A percentile compares a stretch with the other conserved stretches of the same genome.
Conservation (phyloP, 2,113 vertebrate genomes). For the Corapipo altera region DNA sequence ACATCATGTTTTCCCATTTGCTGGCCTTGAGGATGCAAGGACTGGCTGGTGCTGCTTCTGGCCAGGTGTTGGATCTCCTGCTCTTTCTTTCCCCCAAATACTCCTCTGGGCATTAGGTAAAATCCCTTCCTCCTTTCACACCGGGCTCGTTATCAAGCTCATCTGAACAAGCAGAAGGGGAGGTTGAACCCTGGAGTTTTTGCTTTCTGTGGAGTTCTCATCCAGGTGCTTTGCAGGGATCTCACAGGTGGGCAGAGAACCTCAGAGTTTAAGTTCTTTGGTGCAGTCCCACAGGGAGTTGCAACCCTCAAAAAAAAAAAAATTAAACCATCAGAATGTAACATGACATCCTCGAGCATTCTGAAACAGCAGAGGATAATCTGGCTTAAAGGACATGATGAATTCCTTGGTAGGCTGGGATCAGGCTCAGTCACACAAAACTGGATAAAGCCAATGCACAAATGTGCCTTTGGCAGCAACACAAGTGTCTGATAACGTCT, state of each 20-base stretch:
- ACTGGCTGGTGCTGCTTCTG: background rate
- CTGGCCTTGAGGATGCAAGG: background rate
- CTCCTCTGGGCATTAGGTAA: background rate
- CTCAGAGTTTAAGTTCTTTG: background rate
- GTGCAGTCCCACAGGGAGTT: background rate
- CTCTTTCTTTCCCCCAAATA: background rate
- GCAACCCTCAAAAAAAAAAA: background rate
- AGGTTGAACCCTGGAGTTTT: background rate
- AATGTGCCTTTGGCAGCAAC: background rate
- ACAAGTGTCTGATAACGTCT: background rate
- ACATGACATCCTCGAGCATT: background rate
- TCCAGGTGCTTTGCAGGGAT: background rate
- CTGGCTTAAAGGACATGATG: background rate
- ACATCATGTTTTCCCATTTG: fast-evolving
- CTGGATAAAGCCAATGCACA: slow-evolving; percentile 4
- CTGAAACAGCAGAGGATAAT: slow-evolving; percentile 14
- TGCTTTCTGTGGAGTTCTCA: background rate
- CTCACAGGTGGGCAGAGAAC: background rate
- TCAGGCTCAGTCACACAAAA: background rate
- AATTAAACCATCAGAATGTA: background rate
- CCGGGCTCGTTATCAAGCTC: background rate
- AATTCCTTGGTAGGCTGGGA: background rate
- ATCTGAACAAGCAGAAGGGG: background rate
- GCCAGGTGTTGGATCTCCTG: background rate
- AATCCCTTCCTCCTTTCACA: background rate